Base-by-base conservation (phyloP, 2,797 vertebrate species). In the Florisuga fusca region DNA sequence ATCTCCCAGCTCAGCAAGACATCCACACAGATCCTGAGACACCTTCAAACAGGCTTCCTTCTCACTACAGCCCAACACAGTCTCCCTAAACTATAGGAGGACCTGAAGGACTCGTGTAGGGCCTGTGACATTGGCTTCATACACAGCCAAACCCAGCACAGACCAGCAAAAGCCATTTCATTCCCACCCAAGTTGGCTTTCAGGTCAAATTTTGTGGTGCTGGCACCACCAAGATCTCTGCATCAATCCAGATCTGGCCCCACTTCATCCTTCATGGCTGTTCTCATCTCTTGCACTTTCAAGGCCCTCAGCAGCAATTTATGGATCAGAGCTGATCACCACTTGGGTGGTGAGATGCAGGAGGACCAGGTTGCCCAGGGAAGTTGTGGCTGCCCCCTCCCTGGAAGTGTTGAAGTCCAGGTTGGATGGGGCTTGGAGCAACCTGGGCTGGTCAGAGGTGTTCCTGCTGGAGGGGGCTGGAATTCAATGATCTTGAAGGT, bases 271-370 rank as follows among this genome's bases (percentile, higher is more conserved):
- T 88, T 17, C 25, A 10, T 9, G 16, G 15, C 34, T 82, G 34
- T 85, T 57, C 50, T 82, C 59, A 22, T 23, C 27, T 63, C 6
- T 11, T 19, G 20, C 13, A 45, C 55, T 95, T 85, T 71, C 59
- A 71, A 84, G 84, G 31, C 59, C 25, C 75, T 87, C 78, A 64
- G 51, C 54, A 93, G 69, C 84, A 87, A 89, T 86, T 86, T 89
- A 58, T 69, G 67, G 89, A 75, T 88, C 81, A 68, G 66, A 92
- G 51, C 48, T 94, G 48, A 95, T 91, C 34, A 92, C 69, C 75
- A 72, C 82, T 41, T 41, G 38, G 38, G 38, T 41, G 13, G 38
- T 41, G 38, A 41, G 38, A 41, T 41, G 13, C 38, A 41, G 38
- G 38, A 41, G 38, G 38, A 41, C 38, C 38, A 41, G 38, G 38